Evolutionary conservation across 30 jellyfish, hydroid and myxozoan genomes (phyloP).

Genomic region (Hydra vulgaris): DNA sequence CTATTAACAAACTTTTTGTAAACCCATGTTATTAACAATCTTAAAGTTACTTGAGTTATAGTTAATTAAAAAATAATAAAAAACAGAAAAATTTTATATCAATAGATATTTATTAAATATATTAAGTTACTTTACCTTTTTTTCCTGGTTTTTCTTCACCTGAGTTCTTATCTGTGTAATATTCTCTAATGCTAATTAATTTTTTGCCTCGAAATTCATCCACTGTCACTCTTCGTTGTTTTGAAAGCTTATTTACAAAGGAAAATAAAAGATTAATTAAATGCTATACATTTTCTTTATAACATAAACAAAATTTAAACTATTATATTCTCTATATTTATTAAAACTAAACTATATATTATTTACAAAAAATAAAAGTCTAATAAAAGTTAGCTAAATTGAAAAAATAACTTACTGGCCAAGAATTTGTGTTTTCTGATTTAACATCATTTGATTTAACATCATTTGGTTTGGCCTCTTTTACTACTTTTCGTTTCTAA

Average conservation of each 20-base stretch:
- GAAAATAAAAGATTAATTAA: neutral
- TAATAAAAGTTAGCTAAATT: neutral
- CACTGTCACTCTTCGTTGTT: slow-evolving; percentile 48
- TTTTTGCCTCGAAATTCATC: slow-evolving; percentile 50
- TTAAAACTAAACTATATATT: no score
- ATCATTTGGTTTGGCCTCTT: neutral
- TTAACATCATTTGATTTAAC: neutral
- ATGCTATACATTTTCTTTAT: no score
- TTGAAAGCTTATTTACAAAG: slow-evolving; percentile 48
- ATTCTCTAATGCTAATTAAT: slow-evolving; percentile 76
- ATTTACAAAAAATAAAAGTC: neutral
- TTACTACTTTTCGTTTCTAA: neutral
- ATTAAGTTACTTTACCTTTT: slow-evolving; percentile 29
- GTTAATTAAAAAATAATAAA: neutral
- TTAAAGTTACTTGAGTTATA: no score
- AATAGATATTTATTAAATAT: no score
- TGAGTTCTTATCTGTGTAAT: slow-evolving; percentile 34
- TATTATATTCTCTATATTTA: no score
- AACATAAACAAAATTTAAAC: no score
- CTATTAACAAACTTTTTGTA: no score
- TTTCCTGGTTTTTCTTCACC: slow-evolving; percentile 60
- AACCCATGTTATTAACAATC: no score
- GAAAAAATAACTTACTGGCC: neutral
- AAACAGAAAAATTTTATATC: neutral
- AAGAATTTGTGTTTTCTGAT: no score